Evolutionary conservation across 2,888 invertebrate species (phyloP), one percentile per base, ranked within the genome.

Genomic region (Lottia scabra): DNA sequence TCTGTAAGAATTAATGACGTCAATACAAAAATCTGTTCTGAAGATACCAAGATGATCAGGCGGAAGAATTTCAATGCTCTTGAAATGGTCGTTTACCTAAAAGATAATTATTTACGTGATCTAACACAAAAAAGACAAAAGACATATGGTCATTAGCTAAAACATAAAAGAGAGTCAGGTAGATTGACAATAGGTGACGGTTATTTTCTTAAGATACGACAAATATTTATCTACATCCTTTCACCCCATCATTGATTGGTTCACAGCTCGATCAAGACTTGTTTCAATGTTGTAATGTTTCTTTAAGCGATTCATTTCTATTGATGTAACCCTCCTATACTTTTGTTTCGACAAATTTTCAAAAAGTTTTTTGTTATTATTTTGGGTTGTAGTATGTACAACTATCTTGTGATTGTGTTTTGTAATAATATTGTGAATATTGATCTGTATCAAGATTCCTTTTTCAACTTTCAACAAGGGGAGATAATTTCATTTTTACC

Each of bases 321-420:
- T 56, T 56, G 19, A 23, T 23, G 56, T 56, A 56, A 56, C 56
- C 56, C 56, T 23, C 56, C 56, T 56, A 23, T 56, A 56, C 56
- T 56, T 23, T 56, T 56, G 56, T 56, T 38, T 56, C 56, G 19
- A 56, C 56, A 56, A 56, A 56, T 56, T 56, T 56, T 56, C 56
- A 56, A 56, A 56, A 56, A 23, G 56, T 56, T 56, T 38, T 56
- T 56, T 56, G 56, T 56, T 56, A 23, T 56, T 56, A 56, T 56
- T 56, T 56, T 56, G 19, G 19, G 56, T 56, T 23, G 13, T 56
- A 23, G 56, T 56, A 56, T 56, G 19, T 56, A 56, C 56, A 56
- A 12, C 19, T 56, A 56, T 56, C 56, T 56, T 23, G 56, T 56
- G 56, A 56, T 56, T 56, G 23, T 56, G 56, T 56, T 56, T 56